Percentiles rank a stretch among this genome's conserved stretches.
These are phyloP conservation scores for Drosophila bipectinata DNA, from an alignment of 1,140 invertebrate genomes.

Conservation along the genomic window DNA sequence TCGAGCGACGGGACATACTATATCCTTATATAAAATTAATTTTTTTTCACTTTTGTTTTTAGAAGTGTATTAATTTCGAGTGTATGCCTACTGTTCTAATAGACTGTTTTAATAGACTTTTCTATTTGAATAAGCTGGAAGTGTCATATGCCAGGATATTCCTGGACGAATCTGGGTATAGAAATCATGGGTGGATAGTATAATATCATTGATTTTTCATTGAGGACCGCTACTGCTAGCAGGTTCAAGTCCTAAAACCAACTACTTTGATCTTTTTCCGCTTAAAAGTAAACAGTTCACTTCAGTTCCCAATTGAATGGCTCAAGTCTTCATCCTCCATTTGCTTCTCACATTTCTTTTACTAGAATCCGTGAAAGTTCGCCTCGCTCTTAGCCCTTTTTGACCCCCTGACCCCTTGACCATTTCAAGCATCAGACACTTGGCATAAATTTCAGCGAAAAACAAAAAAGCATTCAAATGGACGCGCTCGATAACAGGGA, in stretches of 20 bases:
- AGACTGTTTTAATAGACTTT: too few relatives aligned
- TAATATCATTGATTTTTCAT: too few relatives aligned
- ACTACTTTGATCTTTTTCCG: slow-evolving; percentile 1
- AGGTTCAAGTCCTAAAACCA: not conserved
- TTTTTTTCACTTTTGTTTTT: not conserved
- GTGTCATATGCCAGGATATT: too few relatives aligned
- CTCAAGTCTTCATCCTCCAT: slow-evolving; percentile 21
- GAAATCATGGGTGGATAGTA: too few relatives aligned
- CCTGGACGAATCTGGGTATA: too few relatives aligned
- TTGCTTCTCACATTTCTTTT: slow-evolving; percentile 6
- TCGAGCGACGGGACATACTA: not conserved
- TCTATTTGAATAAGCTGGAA: too few relatives aligned
- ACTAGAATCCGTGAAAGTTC: not conserved
- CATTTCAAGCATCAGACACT: slow-evolving; percentile 69
- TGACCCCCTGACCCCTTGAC: slow-evolving; percentile 16
- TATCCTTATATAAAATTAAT: not conserved
- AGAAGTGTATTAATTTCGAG: not conserved
- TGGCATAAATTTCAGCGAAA: slow-evolving; percentile 64
- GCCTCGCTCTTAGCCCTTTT: not conserved
- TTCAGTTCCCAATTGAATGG: slow-evolving; percentile 5
- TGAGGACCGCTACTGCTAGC: too few relatives aligned
- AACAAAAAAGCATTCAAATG: slow-evolving; percentile 60
- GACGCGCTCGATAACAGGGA: slow-evolving; percentile 59
- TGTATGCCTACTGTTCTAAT: slow-evolving; percentile 1
- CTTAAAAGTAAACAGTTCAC: slow-evolving; percentile 2